phyloP scores from a whole-genome alignment of 64 coral and sea anemone genomes.

The Pocillopora damicornis region DNA sequence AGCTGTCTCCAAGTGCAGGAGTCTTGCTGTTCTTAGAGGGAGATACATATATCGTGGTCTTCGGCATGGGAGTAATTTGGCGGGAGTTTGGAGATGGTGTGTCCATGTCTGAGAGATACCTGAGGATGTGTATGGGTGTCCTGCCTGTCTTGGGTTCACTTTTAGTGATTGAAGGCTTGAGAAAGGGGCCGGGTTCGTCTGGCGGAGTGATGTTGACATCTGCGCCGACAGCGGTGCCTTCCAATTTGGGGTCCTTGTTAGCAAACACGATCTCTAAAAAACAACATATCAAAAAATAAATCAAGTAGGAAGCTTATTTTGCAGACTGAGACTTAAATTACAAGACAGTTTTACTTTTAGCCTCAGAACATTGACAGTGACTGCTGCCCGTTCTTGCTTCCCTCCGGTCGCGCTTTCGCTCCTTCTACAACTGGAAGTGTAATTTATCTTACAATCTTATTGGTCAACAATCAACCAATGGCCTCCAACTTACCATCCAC shows the following conservation, averaged over 20 bases:
- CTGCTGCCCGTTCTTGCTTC: too few species aligned
- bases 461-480: not conserved
- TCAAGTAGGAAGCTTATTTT: not conserved
- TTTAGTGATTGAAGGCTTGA: not conserved
- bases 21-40: not conserved
- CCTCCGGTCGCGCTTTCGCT: too few species aligned
- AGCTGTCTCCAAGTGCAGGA: conserved; percentile 4
- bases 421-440: too few species aligned
- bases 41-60: conserved; percentile 29
- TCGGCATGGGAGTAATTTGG: conserved; percentile 29
- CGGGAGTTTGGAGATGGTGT: conserved; percentile 29
- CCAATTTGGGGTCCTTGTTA: not conserved
- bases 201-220: not conserved
- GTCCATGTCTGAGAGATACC: conserved; percentile 19
- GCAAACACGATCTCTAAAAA: not conserved
- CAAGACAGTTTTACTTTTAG: too few species aligned
- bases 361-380: too few species aligned
- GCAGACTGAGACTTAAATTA: too few species aligned
- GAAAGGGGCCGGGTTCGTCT: not conserved
- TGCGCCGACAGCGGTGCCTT: not conserved
- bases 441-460: too few species aligned
- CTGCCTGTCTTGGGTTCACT: conserved; percentile 3
- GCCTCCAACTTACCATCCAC: not conserved
- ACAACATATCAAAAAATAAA: not conserved
- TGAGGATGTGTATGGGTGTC: conserved; percentile 27